Conservation (phyloP, 2,888 invertebrate genomes). For the Erynnis tages region DNA sequence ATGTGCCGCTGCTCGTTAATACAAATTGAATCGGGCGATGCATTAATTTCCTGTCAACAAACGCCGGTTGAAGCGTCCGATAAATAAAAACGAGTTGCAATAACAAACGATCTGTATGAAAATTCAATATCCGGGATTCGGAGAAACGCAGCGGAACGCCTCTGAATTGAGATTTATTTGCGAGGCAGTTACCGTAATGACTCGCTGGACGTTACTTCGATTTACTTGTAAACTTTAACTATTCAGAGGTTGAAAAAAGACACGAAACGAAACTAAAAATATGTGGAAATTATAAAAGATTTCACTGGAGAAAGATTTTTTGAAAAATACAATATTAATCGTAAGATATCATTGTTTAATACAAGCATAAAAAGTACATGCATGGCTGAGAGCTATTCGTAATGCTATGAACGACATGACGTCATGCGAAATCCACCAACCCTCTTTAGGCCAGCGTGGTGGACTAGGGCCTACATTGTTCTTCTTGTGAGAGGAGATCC, state of each 20-base stretch:
- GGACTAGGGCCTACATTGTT: too few species aligned
- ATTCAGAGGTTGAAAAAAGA: too few species aligned
- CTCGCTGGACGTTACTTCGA: not conserved
- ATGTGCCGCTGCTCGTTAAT: conserved; percentile 44
- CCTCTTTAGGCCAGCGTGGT: too few species aligned
- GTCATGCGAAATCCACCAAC: too few species aligned
- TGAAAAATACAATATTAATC: too few species aligned
- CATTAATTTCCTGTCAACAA: conserved; percentile 76
- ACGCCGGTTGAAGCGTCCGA: conserved; percentile 59
- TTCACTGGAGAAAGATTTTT: too few species aligned
- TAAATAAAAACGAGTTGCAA: conserved; percentile 64
- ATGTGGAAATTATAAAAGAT: too few species aligned
- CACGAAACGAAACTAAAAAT: too few species aligned
- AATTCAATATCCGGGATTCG: conserved; percentile 75
- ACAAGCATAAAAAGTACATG: not conserved
- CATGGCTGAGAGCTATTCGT: too few species aligned
- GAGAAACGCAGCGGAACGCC: conserved; percentile 57
- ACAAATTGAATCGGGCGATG: conserved; percentile 57
- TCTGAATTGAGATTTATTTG: conserved; percentile 57
- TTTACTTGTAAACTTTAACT: not conserved
- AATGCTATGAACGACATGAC: too few species aligned
- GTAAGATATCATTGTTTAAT: not conserved
- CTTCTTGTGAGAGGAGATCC: too few species aligned
- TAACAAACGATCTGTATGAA: conserved; percentile 72
- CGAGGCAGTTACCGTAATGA: conserved; percentile 20